Evolutionary conservation across 1,140 invertebrate species (phyloP), one percentile per base, ranked within the genome.

Genomic region (Gryllus bimaculatus): DNA sequence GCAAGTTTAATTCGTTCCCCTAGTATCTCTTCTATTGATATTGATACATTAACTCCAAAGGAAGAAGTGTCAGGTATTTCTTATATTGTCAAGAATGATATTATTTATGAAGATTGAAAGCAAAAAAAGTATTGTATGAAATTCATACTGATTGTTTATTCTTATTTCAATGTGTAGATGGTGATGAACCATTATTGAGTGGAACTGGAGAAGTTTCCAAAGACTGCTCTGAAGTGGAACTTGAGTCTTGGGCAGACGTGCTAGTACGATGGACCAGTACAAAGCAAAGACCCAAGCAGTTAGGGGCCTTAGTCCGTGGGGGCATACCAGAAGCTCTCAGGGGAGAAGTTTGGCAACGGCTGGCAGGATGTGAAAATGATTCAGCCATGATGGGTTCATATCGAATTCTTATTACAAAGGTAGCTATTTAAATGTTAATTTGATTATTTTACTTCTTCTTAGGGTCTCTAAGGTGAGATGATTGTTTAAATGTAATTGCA

Each of bases 151-250:
- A 39, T 39, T 39, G 26, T 39, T 2, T 39, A 5, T 39, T 39
- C 26, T 5, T 39, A 39, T 39, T 1, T 39, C 26, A 39, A 39
- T 66, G 18, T 18, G 10, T 66, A 91, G 94, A 95, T 90, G 95
- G 94, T 77, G 98, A 99, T 87, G 98, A 99, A 84, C 97, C 97
- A 0, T 86, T 99, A 80, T 87, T 98, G 8, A 98, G 96, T 86
- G 98, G 98, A 13, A 98, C 96, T 18, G 98, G 98, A 0, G 91
- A 94, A 84, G 97, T 99, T 5, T 97, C 95, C 7, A 98, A 98
- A 85, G 97, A 99, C 83, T 98, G 97, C 83, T 93, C 94, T 0
- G 95, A 96, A 83, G 94, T 94, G 82, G 95, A 98, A 79, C 87
- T 99, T 21, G 93, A 94, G 73, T 93, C 92, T 81, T 99, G 98